These are phyloP conservation scores for Calidris pugnax DNA, from an alignment of 2,113 vertebrate genomes.

Conservation along the genomic window DNA sequence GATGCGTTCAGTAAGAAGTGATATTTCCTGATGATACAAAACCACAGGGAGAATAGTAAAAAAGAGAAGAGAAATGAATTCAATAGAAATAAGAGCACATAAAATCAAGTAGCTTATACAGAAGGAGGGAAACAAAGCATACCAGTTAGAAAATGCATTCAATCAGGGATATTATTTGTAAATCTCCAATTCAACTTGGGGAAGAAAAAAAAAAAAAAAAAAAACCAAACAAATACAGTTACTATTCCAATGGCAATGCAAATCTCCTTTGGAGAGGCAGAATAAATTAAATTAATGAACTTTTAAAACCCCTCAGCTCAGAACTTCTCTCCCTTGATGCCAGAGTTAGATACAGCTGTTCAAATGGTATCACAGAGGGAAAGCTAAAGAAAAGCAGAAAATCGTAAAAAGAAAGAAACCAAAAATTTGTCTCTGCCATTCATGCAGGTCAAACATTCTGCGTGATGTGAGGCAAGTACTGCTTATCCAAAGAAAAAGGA, in stretches of 20 bases:
- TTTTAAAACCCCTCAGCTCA: conserved; percentile 31
- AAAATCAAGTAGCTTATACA: conserved; percentile 19
- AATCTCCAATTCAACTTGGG: background rate
- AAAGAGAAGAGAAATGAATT: background rate
- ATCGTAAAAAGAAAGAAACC: background rate
- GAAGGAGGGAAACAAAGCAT: background rate
- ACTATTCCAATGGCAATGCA: background rate
- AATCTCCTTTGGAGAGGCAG: conserved; percentile 8
- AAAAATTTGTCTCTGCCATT: background rate
- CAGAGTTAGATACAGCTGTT: conserved; percentile 27
- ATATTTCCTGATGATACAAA: conserved; percentile 38
- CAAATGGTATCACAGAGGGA: background rate
- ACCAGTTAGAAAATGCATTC: background rate
- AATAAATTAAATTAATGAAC: conserved; percentile 44
- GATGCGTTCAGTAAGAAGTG: background rate
- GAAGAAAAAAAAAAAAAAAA: background rate
- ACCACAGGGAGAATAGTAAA: background rate
- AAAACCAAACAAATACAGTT: background rate
- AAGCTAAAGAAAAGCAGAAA: background rate
- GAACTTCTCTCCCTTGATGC: background rate
- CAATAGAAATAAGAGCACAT: background rate
- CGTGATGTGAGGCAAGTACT: background rate
- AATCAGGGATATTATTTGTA: background rate
- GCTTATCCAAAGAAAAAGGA: background rate
- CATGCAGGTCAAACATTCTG: background rate